Conservation (phyloP, 2,888 invertebrate genomes). For the Drosophila neutralis region DNA sequence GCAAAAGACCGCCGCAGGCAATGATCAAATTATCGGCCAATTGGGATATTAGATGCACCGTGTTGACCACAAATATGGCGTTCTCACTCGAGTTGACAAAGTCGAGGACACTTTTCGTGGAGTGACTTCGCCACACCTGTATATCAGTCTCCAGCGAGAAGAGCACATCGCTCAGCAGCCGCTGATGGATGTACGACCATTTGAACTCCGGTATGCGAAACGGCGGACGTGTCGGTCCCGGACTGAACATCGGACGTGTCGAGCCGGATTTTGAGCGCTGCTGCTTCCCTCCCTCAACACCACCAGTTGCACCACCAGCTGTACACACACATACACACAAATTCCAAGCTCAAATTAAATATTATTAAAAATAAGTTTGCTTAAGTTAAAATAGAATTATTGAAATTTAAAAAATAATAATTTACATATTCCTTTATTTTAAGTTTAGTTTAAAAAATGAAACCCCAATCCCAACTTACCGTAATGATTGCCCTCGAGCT, state of each 20-base stretch:
- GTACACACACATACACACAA: background rate
- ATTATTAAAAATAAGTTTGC: background rate
- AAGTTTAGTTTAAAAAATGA: background rate
- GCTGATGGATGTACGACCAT: slow-evolving; percentile 99
- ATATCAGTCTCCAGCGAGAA: slow-evolving; percentile 99
- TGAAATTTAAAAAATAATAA: background rate
- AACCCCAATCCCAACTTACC: slow-evolving; percentile 86
- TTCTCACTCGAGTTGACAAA: slow-evolving; percentile 99
- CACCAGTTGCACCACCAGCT: slow-evolving; percentile 18
- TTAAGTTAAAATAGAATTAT: background rate
- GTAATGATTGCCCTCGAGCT: slow-evolving; percentile 94
- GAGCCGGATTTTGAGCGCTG: slow-evolving; percentile 87
- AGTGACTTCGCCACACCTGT: slow-evolving; percentile 96
- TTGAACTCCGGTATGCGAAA: slow-evolving; percentile 99
- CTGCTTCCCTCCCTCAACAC: slow-evolving; percentile 50
- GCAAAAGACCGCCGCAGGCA: slow-evolving; percentile 98
- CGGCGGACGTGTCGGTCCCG: slow-evolving; percentile 96
- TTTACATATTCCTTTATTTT: background rate
- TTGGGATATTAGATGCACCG: slow-evolving; percentile 99
- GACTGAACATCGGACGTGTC: slow-evolving; percentile 95
- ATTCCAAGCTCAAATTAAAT: background rate
- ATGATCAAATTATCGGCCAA: slow-evolving; percentile 99
- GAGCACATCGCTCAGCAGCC: slow-evolving; percentile 96
- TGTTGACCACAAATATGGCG: slow-evolving; percentile 99
- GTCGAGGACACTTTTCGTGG: slow-evolving; percentile 98